A percentile compares a stretch with the other conserved stretches of the same genome.
Evolutionary conservation across 2,113 vertebrate species (phyloP).

Genomic region (Pyxicephalus adspersus): DNA sequence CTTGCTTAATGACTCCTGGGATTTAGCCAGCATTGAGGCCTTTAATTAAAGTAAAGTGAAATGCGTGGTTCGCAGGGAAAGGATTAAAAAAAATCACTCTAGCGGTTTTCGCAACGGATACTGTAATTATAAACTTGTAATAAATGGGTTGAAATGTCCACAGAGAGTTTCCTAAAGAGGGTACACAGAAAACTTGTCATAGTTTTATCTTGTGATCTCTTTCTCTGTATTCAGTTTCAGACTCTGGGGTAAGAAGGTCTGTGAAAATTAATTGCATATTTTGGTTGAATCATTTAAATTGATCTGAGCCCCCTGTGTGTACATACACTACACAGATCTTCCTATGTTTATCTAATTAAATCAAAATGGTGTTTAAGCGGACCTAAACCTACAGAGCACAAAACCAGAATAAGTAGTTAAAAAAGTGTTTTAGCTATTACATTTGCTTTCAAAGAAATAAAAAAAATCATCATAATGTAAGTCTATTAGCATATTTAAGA

Average conservation of each 20-base stretch:
- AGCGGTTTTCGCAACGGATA: conserved; percentile 12
- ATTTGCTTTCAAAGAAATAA: background rate
- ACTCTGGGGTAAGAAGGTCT: background rate
- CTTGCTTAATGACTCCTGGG: conserved; percentile 42
- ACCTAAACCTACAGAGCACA: background rate
- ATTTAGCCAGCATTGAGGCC: conserved; percentile 19
- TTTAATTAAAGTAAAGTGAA: conserved; percentile 49
- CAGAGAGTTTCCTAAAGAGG: conserved; percentile 19
- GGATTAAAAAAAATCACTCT: conserved; percentile 13
- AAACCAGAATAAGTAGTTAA: too few relatives aligned
- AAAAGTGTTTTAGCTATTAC: too few relatives aligned
- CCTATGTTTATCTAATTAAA: conserved; percentile 2
- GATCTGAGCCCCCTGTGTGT: background rate
- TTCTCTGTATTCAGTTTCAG: conserved; percentile 13
- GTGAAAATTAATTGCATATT: conserved; percentile 27
- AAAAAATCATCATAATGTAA: background rate
- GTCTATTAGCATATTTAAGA: too few relatives aligned
- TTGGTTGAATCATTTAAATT: conserved; percentile 16
- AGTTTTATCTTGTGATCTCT: conserved; percentile 18
- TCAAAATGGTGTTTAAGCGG: background rate
- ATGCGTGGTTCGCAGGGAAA: background rate
- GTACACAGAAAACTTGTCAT: background rate
- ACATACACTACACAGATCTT: background rate
- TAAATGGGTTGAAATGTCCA: conserved; percentile 42
- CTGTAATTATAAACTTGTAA: conserved; percentile 45